These are phyloP conservation scores for Phoxinus dragarum DNA, from an alignment of 2,797 vertebrate species.

Conservation along the genomic window DNA sequence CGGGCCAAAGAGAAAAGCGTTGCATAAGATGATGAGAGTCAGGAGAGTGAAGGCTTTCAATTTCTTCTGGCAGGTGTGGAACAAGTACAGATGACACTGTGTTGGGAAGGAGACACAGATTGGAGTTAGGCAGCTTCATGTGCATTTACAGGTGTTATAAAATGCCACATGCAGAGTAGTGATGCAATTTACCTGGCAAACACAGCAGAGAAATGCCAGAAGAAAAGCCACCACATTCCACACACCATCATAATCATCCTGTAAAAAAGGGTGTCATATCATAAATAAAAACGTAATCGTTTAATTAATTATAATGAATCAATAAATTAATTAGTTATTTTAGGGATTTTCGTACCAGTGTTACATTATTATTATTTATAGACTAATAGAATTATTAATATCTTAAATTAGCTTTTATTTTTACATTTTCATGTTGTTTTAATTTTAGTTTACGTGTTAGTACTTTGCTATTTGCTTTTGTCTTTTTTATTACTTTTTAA, in stretches of 20 bases:
- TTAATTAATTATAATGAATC: background rate
- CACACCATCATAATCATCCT: constrained; percentile 89
- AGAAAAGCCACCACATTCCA: constrained; percentile 91
- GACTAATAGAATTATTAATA: background rate
- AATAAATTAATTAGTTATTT: background rate
- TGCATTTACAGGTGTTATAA: background rate
- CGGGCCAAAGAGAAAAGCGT: constrained; percentile 85
- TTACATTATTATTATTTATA: background rate
- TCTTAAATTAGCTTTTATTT: background rate
- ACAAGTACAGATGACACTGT: constrained; percentile 95
- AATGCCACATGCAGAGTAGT: background rate
- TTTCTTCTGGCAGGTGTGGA: constrained; percentile 87
- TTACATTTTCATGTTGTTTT: background rate
- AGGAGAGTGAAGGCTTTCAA: constrained; percentile 82
- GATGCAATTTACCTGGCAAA: constrained; percentile 83
- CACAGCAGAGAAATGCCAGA: constrained; percentile 87
- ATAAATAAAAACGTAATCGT: background rate
- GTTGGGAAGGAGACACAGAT: constrained; percentile 9
- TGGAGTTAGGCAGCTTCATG: background rate
- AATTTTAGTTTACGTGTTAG: background rate
- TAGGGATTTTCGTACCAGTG: background rate
- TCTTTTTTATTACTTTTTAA: background rate
- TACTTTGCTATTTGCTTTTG: background rate
- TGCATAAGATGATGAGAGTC: constrained; percentile 83
- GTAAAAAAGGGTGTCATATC: constrained; percentile 54